Evolutionary conservation across 2,797 vertebrate species (phyloP), one percentile per base, ranked within the genome.

Genomic region (Artibeus jamaicensis): DNA sequence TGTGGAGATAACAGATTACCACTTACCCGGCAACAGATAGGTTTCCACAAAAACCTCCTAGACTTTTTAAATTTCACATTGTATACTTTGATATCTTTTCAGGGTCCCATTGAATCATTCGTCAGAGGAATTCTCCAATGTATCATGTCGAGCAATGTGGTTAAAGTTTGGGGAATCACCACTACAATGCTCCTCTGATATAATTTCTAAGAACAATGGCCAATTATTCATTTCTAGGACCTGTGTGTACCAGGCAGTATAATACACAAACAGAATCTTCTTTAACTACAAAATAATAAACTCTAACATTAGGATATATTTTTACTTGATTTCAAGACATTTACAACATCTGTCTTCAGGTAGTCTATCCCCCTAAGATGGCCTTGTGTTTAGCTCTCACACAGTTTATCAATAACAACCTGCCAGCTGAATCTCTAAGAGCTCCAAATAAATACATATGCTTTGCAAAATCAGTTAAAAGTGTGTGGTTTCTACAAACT

Each of bases 281-380:
- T 96, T 91, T 96, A 62, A 2, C 73, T 93, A 65, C 32, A 88
- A 55, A 93, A 93, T 26, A 86, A 84, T 24, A 83, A 77, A 3
- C 46, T 74, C 26, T 39, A 68, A 86, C 44, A 92, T 50, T 84
- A 89, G 34, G 21, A 77, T 71, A 26, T 78, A 44, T 50, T 86
- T 94, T 86, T 65, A 76, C 0, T 59, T 4, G 12, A 96, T 93
- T 96, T 86, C 62, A 83, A 88, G 50, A 4, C 83, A 74, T 70
- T 78, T 73, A 67, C 16, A 74, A 68, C 34, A 29, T 73, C 50
- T 96, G 74, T 93, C 95, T 97, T 86, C 71, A 84, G 67, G 62
- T 73, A 50, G 42, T 39, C n/a, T 59, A 24, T 86, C 6, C 48
- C 86, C 50, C 65, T 77, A 46, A 46, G 9, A 37, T 3, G 50